Evolutionary conservation across 23 tunicate genomes (phyloP), one percentile per base, ranked within the genome.

Genomic region (Phallusia fumigata): DNA sequence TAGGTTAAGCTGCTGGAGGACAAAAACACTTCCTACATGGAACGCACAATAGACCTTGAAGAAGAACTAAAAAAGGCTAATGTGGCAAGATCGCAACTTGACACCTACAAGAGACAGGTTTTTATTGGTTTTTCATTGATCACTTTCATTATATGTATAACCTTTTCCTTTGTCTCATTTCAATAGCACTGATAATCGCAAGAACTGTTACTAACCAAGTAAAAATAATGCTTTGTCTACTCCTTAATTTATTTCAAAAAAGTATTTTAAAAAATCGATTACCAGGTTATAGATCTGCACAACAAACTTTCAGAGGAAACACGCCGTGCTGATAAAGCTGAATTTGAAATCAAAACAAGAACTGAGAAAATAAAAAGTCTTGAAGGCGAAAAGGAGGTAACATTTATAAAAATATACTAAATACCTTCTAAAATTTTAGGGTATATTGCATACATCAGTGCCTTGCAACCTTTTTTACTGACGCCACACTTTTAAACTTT

Each of bases 21-120:
- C 30, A 85, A 83, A 52, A 94, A 94, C 85, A 94, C 98, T n/a
- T 87, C 91, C 28, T 94, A 78, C 79, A 86, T 94, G 94, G 94
- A 86, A 52, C 83, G 83, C 44, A 96, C 91, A 5, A 89, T 90
- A 0, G 90, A 80, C 18, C 53, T 88, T 34, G 99, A 96, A 53
- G 99, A 96, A 5, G 99, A 96, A 74, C 44, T 91, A 75, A 87
- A 84, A 81, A 96, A 96, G 78, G 96, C 96, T 0, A 88, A 96
- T 31, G 90, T 84, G 6, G 88, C 92, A 19, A 51, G 90, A 64
- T 83, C 96, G 65, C 99, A 96, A 76, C 85, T 89, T 32, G 98
- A 94, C 28, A 78, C 90, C 0, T 83, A 94, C 74, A 94, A 87
- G 53, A 64, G 98, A 82, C 91, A 94, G 86, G 98, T 94, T 6